These are phyloP conservation scores for Whitmania pigra DNA, from an alignment of 1,140 invertebrate species.

Conservation along the genomic window DNA sequence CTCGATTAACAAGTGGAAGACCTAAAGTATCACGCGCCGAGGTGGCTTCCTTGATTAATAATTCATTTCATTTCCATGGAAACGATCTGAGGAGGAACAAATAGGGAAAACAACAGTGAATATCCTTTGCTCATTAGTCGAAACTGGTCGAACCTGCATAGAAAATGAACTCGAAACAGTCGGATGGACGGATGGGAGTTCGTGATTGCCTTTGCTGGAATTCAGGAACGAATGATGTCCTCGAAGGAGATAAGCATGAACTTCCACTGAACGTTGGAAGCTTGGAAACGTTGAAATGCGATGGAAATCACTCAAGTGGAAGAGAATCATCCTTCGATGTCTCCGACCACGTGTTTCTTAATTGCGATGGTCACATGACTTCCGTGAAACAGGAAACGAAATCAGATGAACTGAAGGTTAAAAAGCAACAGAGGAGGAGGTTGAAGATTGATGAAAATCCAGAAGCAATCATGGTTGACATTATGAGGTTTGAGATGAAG, in stretches of 20 bases:
- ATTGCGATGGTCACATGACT: background rate
- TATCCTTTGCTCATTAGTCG: no score
- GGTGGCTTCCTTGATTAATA: no score
- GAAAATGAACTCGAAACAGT: no score
- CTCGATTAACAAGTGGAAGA: no score
- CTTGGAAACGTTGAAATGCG: background rate
- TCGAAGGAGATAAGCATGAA: background rate
- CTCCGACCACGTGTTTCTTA: background rate
- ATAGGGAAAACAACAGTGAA: no score
- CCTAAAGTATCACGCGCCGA: no score
- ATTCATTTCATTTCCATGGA: no score
- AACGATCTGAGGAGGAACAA: no score
- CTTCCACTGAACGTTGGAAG: background rate
- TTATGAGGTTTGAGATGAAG: background rate
- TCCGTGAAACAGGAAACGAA: background rate
- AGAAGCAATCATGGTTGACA: background rate
- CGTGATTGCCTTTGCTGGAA: no score
- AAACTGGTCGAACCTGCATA: no score
- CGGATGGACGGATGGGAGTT: no score
- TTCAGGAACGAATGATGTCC: no score
- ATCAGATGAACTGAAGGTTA: background rate
- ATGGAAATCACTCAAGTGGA: background rate
- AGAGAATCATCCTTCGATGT: background rate
- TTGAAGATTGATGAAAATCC: constrained; percentile 5
- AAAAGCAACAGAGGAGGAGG: background rate